A percentile compares a stretch with the other conserved stretches of the same genome.
Conservation (phyloP, 2,113 vertebrate genomes). For the Ptilorrhoa leucosticta region DNA sequence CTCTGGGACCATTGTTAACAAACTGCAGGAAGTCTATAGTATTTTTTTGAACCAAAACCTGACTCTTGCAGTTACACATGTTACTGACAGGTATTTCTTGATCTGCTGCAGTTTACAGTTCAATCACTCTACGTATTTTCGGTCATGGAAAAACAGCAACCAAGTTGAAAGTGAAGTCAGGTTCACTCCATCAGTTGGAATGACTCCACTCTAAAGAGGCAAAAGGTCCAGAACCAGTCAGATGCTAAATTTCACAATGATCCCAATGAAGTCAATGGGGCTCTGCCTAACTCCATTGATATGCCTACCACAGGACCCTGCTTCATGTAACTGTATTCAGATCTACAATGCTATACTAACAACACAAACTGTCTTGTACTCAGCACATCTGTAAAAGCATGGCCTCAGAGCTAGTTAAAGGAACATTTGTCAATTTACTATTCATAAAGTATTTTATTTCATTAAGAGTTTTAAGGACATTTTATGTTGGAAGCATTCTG, state of each 20-base stretch:
- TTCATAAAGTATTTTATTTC: background rate
- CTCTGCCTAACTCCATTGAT: background rate
- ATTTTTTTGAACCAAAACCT: background rate
- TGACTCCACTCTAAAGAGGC: background rate
- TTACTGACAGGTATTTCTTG: background rate
- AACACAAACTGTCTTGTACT: background rate
- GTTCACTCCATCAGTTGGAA: background rate
- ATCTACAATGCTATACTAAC: background rate
- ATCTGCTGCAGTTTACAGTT: background rate
- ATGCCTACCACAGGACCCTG: background rate
- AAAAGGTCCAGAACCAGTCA: background rate
- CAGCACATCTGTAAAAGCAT: background rate
- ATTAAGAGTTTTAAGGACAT: background rate
- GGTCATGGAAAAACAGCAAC: background rate
- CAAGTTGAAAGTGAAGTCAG: background rate
- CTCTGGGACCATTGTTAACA: background rate
- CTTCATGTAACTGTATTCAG: background rate
- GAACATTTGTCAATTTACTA: background rate
- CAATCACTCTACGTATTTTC: background rate
- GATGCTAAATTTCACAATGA: background rate
- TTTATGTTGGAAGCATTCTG: background rate
- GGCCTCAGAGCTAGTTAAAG: background rate
- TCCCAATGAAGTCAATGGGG: constrained; percentile 50
- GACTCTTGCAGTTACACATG: background rate
- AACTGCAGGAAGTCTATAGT: background rate